Evolutionary conservation across 2,888 invertebrate genomes (phyloP), one percentile per base, ranked within the genome.

Genomic region (Drosophila ochracea): DNA sequence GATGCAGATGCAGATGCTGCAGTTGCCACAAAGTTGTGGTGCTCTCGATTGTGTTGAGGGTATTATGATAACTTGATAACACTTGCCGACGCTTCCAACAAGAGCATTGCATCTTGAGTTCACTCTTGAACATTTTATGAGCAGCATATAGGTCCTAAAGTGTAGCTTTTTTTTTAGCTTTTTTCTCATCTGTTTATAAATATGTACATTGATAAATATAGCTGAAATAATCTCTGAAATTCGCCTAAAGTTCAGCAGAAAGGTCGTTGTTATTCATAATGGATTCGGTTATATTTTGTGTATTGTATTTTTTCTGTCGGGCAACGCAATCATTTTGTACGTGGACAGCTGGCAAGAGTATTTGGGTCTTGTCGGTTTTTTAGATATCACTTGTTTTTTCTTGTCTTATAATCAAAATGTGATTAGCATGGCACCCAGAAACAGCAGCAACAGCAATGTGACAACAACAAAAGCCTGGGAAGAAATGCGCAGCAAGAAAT

Each of bases 371-470:
- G 76, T 65, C 58, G 35, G 37, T 47, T 50, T 53, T 21, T 31
- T 49, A 57, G 64, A 55, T 68, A 69, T 59, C 54, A 66, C 37
- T 79, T 82, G 62, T 68, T 60, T 67, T 68, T 63, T 30, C 76
- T 63, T 78, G 76, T 75, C 68, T 73, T 76, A 75, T 89, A 83
- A 91, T 86, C 90, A 87, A 86, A 86, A 87, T 84, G 91, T 91
- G 91, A 86, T 86, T 85, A 85, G 85, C 85, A 68, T 83, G 89
- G 78, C 76, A 88, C 49, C 73, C 78, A 59, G 60, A 52, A 69
- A 54, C 68, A 69, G 67, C 33, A 70, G 28, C 50, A 73, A 31
- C 53, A 71, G 35, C 77, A 66, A 31, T 47, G 47, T 47, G 47
- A 25, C 68, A 39, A 59, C 67, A 68, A 69, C 71, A 28, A 50